Evolutionary conservation across 2,888 invertebrate genomes (phyloP).

Genomic region (Scotopteryx bipunctaria): DNA sequence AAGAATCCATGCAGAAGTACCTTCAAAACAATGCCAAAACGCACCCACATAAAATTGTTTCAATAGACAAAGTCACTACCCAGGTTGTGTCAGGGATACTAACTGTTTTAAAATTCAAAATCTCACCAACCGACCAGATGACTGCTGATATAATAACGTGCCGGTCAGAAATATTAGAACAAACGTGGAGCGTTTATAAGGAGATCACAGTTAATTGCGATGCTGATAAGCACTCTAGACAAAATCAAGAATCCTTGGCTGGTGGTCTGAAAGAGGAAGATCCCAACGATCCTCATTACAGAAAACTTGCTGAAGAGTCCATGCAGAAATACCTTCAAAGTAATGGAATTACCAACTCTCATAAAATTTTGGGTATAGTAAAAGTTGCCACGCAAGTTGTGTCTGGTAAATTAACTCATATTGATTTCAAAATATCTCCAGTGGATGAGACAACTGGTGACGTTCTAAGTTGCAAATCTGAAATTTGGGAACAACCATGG

Average conservation of each 20-base stretch:
- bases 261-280: too few relatives aligned
- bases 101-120: too few relatives aligned
- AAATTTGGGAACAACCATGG: constrained; percentile 43
- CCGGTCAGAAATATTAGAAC: constrained; percentile 40
- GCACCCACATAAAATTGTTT: constrained; percentile 22
- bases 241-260: constrained; percentile 23
- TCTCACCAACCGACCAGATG: too few relatives aligned
- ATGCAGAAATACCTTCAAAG: constrained; percentile 35
- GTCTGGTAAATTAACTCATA: too few relatives aligned
- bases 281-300: constrained; percentile 36
- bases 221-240: constrained; percentile 13
- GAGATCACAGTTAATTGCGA: constrained; percentile 35
- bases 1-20: constrained; percentile 41
- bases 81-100: too few relatives aligned
- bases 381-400: constrained; percentile 42
- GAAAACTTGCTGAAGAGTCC: constrained; percentile 39
- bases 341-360: constrained; percentile 11
- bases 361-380: constrained; percentile 29
- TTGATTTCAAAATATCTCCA: too few relatives aligned
- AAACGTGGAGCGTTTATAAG: constrained; percentile 38
- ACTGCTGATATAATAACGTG: too few relatives aligned
- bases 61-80: constrained; percentile 35
- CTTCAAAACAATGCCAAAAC: constrained; percentile 16
- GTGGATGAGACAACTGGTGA: too few relatives aligned
- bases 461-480: constrained; percentile 42